Conservation (phyloP, 1,140 invertebrate species). For the Drosophila bipectinata region DNA sequence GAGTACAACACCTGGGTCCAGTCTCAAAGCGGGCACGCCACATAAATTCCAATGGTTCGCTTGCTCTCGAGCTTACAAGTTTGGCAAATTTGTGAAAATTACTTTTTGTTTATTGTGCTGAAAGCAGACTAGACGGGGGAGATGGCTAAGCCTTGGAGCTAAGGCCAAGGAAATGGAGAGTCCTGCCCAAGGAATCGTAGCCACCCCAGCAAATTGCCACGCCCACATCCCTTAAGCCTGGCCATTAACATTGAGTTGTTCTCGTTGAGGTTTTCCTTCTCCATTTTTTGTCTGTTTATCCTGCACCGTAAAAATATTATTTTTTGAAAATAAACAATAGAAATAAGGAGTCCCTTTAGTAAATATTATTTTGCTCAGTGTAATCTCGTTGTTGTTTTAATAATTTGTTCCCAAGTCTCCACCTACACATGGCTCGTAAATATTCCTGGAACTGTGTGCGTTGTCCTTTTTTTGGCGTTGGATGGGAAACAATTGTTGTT, state of each 20-base stretch:
- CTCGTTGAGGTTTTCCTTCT: slow-evolving; percentile 39
- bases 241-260: slow-evolving; percentile 79
- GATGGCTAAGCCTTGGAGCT: slow-evolving; percentile 64
- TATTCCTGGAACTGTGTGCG: slow-evolving; percentile 43
- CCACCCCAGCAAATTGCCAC: slow-evolving; percentile 6
- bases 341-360: neutral
- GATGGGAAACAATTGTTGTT: slow-evolving; percentile 71
- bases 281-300: slow-evolving; percentile 11
- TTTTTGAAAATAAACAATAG: neutral
- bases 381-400: slow-evolving; percentile 67
- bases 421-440: slow-evolving; percentile 73
- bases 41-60: slow-evolving; percentile 78
- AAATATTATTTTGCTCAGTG: slow-evolving; percentile 23
- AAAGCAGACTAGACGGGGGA: slow-evolving; percentile 51
- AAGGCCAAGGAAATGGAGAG: slow-evolving; percentile 66
- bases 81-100: slow-evolving; percentile 84
- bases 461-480: slow-evolving; percentile 39
- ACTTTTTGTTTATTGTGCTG: slow-evolving; percentile 82
- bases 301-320: slow-evolving; percentile 6
- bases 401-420: slow-evolving; percentile 69
- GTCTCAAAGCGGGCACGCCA: slow-evolving; percentile 70
- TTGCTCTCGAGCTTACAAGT: slow-evolving; percentile 72
- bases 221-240: slow-evolving; percentile 11
- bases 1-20: slow-evolving; percentile 77
- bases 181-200: slow-evolving; percentile 24